Evolutionary conservation across 1,140 invertebrate genomes (phyloP), one percentile per base, ranked within the genome.

Genomic region (Heliconius congener): DNA sequence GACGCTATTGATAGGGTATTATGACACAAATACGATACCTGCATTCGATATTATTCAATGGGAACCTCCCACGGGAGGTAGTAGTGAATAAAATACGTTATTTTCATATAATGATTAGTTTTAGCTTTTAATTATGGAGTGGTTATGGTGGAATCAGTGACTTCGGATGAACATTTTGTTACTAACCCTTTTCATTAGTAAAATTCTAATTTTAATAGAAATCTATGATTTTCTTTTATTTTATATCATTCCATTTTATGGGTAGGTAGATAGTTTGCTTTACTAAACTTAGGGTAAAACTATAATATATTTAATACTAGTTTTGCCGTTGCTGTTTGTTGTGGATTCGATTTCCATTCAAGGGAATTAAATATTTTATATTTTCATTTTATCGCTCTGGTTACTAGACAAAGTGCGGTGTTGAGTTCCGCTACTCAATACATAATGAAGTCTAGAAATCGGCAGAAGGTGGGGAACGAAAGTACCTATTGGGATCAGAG

Each of bases 91-190:
- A 66, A 30, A 66, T 66, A 30, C 60, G 60, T 66, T 66, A 66
- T 27, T 66, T 66, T 66, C 60, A 66, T 66, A 66, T 66, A 66
- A 66, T 66, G 13, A 11, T 66, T 66, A 16, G 60, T 66, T 66
- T 66, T 27, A 66, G n/a, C 19, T 57, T 27, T 66, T 66, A 30
- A 27, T 66, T 27, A 27, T 60, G 23, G n/a, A 23, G 57, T 60
- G n/a, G 9, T n/a, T 60, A 60, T 13, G 27, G 23, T 16, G 23
- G n/a, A 16, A 66, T 66, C 27, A 66, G 9, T 66, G 9, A 30
- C 23, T 27, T 66, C 4, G 8, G 23, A 16, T 66, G 60, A 66
- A 1, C 27, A n/a, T 27, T 27, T 66, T 66, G 23, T 66, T 57
- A 30, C 9, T 16, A 27, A 27, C 57, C 57, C 23, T 27, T 66